Evolutionary conservation across 2,113 vertebrate genomes (phyloP).

Genomic region (Oncorhynchus clarkii): DNA sequence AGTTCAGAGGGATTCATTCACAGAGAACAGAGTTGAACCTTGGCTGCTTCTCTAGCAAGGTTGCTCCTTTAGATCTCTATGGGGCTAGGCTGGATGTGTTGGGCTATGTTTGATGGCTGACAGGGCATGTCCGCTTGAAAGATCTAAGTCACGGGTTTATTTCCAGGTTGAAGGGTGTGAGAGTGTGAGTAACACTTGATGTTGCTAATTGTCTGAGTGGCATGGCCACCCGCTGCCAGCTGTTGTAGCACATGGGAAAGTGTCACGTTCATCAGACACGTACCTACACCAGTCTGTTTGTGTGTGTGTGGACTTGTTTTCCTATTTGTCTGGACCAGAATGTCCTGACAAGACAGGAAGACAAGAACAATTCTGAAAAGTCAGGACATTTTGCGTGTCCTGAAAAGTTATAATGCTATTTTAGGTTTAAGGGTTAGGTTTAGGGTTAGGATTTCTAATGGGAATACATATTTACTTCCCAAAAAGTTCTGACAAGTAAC

Average conservation of each 20-base stretch:
- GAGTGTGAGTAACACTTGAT: neutral
- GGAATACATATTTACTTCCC: no score
- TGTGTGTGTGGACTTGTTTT: neutral
- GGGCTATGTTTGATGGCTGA: no score
- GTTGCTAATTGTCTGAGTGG: neutral
- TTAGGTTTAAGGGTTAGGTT: no score
- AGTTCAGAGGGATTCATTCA: neutral
- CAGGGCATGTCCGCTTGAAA: neutral
- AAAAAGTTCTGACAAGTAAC: no score
- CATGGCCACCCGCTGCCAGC: neutral
- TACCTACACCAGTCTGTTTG: neutral
- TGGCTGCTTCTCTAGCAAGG: neutral
- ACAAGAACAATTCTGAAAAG: no score
- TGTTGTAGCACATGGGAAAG: neutral
- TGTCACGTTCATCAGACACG: neutral
- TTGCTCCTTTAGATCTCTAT: neutral
- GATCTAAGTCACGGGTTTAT: neutral
- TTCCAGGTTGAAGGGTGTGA: neutral
- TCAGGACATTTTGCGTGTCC: no score
- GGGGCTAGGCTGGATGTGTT: no score
- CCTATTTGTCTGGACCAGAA: no score
- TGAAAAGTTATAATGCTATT: no score
- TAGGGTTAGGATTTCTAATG: no score
- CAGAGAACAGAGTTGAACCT: neutral
- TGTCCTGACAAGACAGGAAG: no score